These are phyloP conservation scores for Catharus minimus DNA, from an alignment of 2,113 vertebrate genomes.

Conservation along the genomic window DNA sequence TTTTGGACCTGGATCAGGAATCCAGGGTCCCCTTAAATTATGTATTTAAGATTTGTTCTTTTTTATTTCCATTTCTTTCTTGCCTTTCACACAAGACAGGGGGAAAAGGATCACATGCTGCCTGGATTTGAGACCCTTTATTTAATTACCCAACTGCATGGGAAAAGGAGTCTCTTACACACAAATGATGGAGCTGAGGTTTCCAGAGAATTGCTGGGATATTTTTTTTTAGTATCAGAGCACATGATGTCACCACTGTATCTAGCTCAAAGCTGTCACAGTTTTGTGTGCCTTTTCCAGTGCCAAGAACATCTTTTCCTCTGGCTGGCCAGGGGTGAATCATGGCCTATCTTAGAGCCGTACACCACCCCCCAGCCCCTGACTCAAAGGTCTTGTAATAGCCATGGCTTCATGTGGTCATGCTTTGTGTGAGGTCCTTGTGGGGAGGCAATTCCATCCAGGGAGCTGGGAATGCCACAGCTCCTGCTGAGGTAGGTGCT, in stretches of 20 bases:
- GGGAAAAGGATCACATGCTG: background rate
- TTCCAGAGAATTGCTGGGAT: background rate
- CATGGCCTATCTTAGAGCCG: slow-evolving; percentile 27
- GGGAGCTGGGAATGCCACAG: background rate
- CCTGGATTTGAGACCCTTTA: background rate
- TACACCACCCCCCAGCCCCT: background rate
- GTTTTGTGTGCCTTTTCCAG: background rate
- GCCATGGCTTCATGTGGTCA: background rate
- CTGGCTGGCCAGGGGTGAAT: background rate
- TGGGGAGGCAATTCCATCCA: background rate
- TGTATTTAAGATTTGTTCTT: background rate
- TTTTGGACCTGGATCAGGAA: background rate
- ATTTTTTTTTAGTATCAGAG: background rate
- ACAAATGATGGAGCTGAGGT: background rate
- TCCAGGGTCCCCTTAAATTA: background rate
- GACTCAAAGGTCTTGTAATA: slow-evolving; percentile 21
- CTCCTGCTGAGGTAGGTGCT: background rate
- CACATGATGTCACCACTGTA: background rate
- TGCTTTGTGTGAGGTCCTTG: background rate
- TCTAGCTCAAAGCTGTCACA: background rate
- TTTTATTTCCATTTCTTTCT: background rate
- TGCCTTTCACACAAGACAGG: background rate
- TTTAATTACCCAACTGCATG: background rate
- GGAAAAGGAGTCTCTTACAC: background rate
- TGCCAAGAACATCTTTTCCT: rapidly evolving